Base-by-base conservation (phyloP, 2,888 invertebrate genomes). In the Carpatolechia fugitivella region DNA sequence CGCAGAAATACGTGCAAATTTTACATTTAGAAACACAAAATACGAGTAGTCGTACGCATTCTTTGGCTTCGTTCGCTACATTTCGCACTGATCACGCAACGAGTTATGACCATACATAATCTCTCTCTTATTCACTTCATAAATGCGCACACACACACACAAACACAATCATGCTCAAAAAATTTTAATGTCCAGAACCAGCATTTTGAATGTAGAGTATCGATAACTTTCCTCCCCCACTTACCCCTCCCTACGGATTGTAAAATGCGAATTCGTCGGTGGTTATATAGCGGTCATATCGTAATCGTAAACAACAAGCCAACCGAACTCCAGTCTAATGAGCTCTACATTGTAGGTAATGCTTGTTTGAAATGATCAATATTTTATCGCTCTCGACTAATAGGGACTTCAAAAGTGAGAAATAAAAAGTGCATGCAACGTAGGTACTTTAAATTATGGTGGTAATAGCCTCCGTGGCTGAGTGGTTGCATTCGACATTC, bases 201-300 rank as follows among this genome's bases (percentile, higher is more conserved):
- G n/a, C 35, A 35, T 10, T 14, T 38, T 7, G 2, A 13, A 38
- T 16, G 4, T 16, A 8, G 6, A 8, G 10, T 7, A 14, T 40
- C 16, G 14, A 40, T 40, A 14, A 10, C 4, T 40, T 4, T 18
- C 18, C 4, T 41, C 16, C 8, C 40, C 4, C 11, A 3, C 16
- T 4, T 16, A 16, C 47, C 60, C 38, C 75, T 62, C 73, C 64
- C 76, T 76, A 66, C n/a, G 30, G 50, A 18, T 61, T 66, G 68
- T 78, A 79, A 81, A 78, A 79, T 77, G 76, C 72, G 74, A 72
- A 74, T 58, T 57, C 49, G 77, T 72, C 70, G 74, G 72, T 72
- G 73, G 72, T 73, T 84, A 80, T 80, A 82, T 73, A 73, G 77
- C 69, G 63, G 74, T 74, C 74, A 74, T 81, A 81, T 77, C 68